Conservation (phyloP, 2,888 invertebrate species). For the Meta bourneti region DNA sequence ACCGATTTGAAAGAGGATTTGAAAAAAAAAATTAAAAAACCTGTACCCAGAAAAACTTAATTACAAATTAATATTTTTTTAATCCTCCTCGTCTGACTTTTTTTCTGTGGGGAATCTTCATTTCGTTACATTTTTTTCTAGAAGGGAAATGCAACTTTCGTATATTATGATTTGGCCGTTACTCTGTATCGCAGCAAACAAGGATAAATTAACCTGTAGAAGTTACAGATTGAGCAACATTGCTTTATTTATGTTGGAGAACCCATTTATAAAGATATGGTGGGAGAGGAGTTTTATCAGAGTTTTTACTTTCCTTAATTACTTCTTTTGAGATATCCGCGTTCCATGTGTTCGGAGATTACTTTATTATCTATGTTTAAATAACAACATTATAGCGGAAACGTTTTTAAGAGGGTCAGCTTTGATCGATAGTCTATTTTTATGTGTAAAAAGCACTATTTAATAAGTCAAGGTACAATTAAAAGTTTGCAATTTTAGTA, state of each 20-base stretch:
- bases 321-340: slow-evolving; percentile 64
- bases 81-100: slow-evolving; percentile 67
- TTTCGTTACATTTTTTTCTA: slow-evolving; percentile 35
- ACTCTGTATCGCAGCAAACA: slow-evolving; percentile 57
- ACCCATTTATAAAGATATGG: slow-evolving; percentile 70
- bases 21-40: slow-evolving; percentile 65
- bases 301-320: slow-evolving; percentile 74
- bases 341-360: slow-evolving; percentile 62
- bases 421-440: slow-evolving; percentile 55
- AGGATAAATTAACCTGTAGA: slow-evolving; percentile 76
- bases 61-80: slow-evolving; percentile 77
- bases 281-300: slow-evolving; percentile 53
- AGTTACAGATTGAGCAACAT: slow-evolving; percentile 71
- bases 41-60: slow-evolving; percentile 74
- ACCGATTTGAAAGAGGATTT: slow-evolving; percentile 48
- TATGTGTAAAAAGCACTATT: slow-evolving; percentile 21
- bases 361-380: slow-evolving; percentile 73
- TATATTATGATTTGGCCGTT: slow-evolving; percentile 70
- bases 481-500: no score
- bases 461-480: slow-evolving; percentile 5
- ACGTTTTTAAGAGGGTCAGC: slow-evolving; percentile 15
- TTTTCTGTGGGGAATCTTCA: slow-evolving; percentile 34
- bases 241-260: slow-evolving; percentile 69
- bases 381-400: slow-evolving; percentile 40
- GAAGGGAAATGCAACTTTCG: slow-evolving; percentile 23